A percentile compares a stretch with the other conserved stretches of the same genome.
phyloP scores from a whole-genome alignment of 2,888 invertebrate genomes.

The Cataglyphis livida region DNA sequence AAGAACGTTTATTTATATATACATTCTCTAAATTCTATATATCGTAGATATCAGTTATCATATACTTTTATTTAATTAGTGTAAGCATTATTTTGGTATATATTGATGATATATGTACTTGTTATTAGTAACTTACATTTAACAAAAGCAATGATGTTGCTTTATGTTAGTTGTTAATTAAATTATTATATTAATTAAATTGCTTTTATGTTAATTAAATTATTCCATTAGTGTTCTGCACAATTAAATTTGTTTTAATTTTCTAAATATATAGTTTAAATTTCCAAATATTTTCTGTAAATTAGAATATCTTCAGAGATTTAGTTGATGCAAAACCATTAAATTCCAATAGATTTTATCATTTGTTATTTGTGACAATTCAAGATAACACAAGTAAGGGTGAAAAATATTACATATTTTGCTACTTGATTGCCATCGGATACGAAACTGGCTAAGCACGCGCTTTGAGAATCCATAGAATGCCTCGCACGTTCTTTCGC shows the following conservation, averaged over 20 bases:
- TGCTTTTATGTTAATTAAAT: background rate
- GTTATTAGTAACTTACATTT: background rate
- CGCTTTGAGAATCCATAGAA: slow-evolving; percentile 27
- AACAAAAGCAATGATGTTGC: background rate
- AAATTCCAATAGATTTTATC: background rate
- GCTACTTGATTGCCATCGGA: slow-evolving; percentile 17
- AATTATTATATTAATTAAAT: too few species aligned
- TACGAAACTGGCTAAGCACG: slow-evolving; percentile 22
- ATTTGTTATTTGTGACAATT: background rate
- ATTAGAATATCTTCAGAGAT: background rate
- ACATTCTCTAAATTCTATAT: too few species aligned
- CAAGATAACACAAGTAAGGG: background rate
- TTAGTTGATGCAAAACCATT: background rate
- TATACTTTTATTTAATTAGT: background rate
- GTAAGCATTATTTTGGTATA: background rate
- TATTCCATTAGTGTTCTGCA: background rate
- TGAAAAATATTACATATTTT: background rate
- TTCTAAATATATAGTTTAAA: background rate
- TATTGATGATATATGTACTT: background rate
- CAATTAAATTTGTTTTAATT: background rate
- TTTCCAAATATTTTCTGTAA: background rate
- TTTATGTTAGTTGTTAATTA: background rate
- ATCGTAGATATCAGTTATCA: too few species aligned
- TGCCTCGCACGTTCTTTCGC: slow-evolving; percentile 9
- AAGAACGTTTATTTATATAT: too few species aligned